These are phyloP conservation scores for Chelonus insularis DNA, from an alignment of 1,140 invertebrate species.

Conservation along the genomic window DNA sequence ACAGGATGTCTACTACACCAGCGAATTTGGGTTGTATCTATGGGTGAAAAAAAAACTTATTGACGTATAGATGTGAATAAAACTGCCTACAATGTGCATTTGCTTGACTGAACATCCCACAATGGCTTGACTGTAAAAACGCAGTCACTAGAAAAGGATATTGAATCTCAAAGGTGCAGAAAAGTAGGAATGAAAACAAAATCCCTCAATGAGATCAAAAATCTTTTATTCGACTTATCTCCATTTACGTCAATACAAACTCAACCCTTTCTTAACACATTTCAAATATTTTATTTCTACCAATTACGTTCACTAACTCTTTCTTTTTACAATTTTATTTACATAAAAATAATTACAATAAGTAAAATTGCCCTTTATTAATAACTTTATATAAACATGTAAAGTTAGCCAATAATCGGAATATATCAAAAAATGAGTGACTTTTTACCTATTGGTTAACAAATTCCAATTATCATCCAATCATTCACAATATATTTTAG, in stretches of 20 bases:
- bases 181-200: constrained; percentile 18
- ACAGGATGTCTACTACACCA: constrained; percentile 32
- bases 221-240: constrained; percentile 58
- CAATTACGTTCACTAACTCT: no score
- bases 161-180: constrained; percentile 13
- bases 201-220: constrained; percentile 36
- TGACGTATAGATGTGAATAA: constrained; percentile 26
- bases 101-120: constrained; percentile 55
- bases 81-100: constrained; percentile 52
- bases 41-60: constrained; percentile 9
- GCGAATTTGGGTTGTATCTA: constrained; percentile 16
- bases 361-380: no score
- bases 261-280: no score
- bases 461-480: no score
- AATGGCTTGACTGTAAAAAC: constrained; percentile 51
- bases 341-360: no score
- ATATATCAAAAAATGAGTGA: no score
- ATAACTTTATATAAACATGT: no score
- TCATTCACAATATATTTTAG: no score
- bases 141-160: constrained; percentile 11
- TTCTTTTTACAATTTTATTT: no score
- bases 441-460: no score
- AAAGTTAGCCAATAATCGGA: no score
- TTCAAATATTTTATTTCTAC: no score
- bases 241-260: constrained; percentile 55